phyloP scores from a whole-genome alignment of 2,888 invertebrate genomes.

The Lacanobia oleracea region DNA sequence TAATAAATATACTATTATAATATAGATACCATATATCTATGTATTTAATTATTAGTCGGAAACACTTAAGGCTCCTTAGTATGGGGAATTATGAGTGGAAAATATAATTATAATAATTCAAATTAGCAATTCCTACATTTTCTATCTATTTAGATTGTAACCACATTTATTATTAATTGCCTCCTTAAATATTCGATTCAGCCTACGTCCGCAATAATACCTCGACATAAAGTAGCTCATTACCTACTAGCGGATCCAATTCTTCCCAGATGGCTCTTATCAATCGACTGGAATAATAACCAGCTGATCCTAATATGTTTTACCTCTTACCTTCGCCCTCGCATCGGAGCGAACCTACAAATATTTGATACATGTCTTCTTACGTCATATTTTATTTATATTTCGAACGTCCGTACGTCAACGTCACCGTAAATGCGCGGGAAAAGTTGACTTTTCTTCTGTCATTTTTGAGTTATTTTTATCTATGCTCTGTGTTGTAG shows the following conservation, averaged over 20 bases:
- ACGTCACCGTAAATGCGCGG: constrained; percentile 13
- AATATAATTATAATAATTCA: background rate
- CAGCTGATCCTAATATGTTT: constrained; percentile 54
- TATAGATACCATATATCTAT: no score
- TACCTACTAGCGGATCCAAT: constrained; percentile 50
- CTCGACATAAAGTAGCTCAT: constrained; percentile 42
- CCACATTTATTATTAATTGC: constrained; percentile 10
- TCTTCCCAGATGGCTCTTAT: constrained; percentile 41
- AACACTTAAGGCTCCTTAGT: background rate
- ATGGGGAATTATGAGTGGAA: background rate
- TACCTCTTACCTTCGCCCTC: constrained; percentile 24
- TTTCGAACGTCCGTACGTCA: constrained; percentile 34
- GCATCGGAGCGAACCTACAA: constrained; percentile 33
- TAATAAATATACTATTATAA: no score
- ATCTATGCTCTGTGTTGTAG: background rate
- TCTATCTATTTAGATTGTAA: background rate
- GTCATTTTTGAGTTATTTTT: background rate
- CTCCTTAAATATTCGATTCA: background rate
- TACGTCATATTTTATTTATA: constrained; percentile 56
- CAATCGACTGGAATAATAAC: constrained; percentile 57
- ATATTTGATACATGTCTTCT: constrained; percentile 52
- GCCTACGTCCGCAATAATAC: constrained; percentile 20
- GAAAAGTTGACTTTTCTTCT: constrained; percentile 31
- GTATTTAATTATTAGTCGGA: background rate
- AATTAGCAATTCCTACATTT: background rate